Evolutionary conservation across 2,797 vertebrate genomes (phyloP).

Genomic region (Sparus aurata): DNA sequence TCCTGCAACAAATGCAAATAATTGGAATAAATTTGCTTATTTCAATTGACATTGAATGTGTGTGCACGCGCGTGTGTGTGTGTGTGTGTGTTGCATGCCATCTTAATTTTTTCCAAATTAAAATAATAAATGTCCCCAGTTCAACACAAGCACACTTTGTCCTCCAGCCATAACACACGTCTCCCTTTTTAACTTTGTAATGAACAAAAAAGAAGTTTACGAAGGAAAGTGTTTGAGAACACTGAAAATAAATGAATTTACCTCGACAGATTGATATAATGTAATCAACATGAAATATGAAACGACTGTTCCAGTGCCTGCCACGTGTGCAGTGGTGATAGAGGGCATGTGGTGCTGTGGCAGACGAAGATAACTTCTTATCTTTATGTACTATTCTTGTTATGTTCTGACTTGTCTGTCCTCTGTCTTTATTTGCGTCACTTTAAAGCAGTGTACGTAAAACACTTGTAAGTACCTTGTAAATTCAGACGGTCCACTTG

Average conservation of each 20-base stretch:
- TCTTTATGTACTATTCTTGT: constrained; percentile 64
- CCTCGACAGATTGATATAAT: not conserved
- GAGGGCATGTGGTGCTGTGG: constrained; percentile 37
- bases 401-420: constrained; percentile 53
- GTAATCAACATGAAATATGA: not conserved
- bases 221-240: not conserved
- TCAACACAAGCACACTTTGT: not conserved
- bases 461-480: not conserved
- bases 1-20: not conserved
- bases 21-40: not conserved
- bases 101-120: not conserved
- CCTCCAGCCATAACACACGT: not conserved
- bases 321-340: constrained; percentile 40
- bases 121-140: not conserved
- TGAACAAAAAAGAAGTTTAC: not conserved
- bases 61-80: too few relatives aligned
- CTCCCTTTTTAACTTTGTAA: not conserved
- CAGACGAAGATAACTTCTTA: constrained; percentile 69
- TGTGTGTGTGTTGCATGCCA: not conserved
- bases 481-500: constrained; percentile 4
- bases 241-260: not conserved
- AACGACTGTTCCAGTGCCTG: not conserved
- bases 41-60: too few relatives aligned
- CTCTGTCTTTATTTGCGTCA: constrained; percentile 22
- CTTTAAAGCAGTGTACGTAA: not conserved